A percentile compares a stretch with the other conserved stretches of the same genome.
phyloP scores from a whole-genome alignment of 2,888 invertebrate species.

The Acronicta leporina region DNA sequence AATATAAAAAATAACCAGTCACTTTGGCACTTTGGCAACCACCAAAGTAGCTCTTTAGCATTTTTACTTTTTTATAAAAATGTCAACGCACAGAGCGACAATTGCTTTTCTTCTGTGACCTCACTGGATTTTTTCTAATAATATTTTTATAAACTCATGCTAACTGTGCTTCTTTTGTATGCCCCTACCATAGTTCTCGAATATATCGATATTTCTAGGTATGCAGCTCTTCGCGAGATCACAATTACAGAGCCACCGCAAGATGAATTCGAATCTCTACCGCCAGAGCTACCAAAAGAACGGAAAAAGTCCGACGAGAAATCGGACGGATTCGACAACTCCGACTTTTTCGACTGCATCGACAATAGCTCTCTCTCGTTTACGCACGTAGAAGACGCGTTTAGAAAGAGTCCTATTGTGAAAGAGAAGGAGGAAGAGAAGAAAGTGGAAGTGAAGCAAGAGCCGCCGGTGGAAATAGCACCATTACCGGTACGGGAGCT shows the following conservation, averaged over 20 bases:
- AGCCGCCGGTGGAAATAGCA: constrained; percentile 61
- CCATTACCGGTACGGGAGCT: constrained; percentile 61
- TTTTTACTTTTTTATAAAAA: too few relatives aligned
- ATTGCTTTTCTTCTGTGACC: too few relatives aligned
- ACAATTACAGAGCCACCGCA: constrained; percentile 90
- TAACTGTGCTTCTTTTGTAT: background rate
- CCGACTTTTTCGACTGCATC: constrained; percentile 86
- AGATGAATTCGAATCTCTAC: constrained; percentile 87
- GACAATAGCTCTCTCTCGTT: constrained; percentile 86
- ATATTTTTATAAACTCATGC: too few relatives aligned
- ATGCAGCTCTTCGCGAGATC: constrained; percentile 94
- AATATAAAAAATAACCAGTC: too few relatives aligned
- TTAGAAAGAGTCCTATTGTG: constrained; percentile 82
- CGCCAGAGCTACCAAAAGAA: constrained; percentile 84
- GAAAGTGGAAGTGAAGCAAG: constrained; percentile 67
- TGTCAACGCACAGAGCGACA: too few relatives aligned
- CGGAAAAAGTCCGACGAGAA: constrained; percentile 86
- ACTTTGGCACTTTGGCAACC: too few relatives aligned
- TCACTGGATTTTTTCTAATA: too few relatives aligned
- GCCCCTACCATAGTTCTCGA: background rate
- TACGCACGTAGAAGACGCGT: constrained; percentile 85
- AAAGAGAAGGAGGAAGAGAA: constrained; percentile 79
- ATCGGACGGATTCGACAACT: constrained; percentile 87
- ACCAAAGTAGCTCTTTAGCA: too few relatives aligned
- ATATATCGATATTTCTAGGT: constrained; percentile 67